phyloP scores from a whole-genome alignment of 2,888 invertebrate species.

The Sturmia bella region DNA sequence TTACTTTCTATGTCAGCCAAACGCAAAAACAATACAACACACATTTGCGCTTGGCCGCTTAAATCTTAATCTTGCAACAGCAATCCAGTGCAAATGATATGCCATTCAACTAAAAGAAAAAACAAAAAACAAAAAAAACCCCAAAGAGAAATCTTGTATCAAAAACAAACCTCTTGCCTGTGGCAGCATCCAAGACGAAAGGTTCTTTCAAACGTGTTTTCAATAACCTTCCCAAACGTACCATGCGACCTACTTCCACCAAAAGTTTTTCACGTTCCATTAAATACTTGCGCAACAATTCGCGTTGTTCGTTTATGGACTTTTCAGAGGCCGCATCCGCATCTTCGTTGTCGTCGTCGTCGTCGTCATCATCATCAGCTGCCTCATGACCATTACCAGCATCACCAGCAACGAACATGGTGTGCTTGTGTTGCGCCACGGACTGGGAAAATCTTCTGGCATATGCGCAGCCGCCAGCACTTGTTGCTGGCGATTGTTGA shows the following conservation, averaged over 20 bases:
- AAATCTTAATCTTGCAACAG: slow-evolving; percentile 9
- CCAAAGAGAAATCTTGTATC: slow-evolving; percentile 44
- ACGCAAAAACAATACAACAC: slow-evolving; percentile 4
- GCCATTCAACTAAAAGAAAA: slow-evolving; percentile 43
- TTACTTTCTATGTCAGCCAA: slow-evolving; percentile 62
- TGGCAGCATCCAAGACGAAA: slow-evolving; percentile 81
- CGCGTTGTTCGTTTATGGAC: slow-evolving; percentile 79
- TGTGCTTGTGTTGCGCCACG: slow-evolving; percentile 11
- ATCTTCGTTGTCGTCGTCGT: slow-evolving; percentile 77
- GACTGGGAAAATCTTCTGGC: slow-evolving; percentile 22
- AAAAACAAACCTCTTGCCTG: slow-evolving; percentile 78
- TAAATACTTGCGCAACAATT: slow-evolving; percentile 84
- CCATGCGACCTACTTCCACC: slow-evolving; percentile 88
- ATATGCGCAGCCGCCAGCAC: background rate
- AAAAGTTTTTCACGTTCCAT: slow-evolving; percentile 85
- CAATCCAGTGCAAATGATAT: slow-evolving; percentile 43
- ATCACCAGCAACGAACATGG: background rate
- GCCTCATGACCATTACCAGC: background rate
- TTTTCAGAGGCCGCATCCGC: slow-evolving; percentile 30
- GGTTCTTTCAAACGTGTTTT: slow-evolving; percentile 86
- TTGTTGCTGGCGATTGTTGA: slow-evolving; percentile 45
- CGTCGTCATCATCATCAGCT: background rate
- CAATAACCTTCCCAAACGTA: slow-evolving; percentile 86
- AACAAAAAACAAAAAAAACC: background rate
- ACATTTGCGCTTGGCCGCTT: background rate